These are phyloP conservation scores for Thinocorus orbignyianus DNA, from an alignment of 2,113 vertebrate species.

Conservation along the genomic window DNA sequence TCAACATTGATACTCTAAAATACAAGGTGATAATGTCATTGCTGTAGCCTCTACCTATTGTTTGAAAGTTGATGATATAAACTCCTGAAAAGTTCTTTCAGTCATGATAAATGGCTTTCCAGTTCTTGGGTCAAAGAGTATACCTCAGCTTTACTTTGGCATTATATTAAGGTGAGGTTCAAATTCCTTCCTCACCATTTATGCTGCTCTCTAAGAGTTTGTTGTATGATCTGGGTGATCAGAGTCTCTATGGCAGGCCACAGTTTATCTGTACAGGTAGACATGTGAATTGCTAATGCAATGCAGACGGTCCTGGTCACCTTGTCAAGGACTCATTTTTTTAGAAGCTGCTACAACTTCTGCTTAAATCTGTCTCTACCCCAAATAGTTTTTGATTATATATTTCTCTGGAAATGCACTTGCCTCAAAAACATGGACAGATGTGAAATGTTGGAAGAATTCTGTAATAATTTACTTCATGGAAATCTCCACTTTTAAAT, in stretches of 20 bases:
- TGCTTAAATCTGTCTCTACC: background rate
- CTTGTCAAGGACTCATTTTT: background rate
- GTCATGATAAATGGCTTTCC: background rate
- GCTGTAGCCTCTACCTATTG: background rate
- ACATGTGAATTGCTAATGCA: background rate
- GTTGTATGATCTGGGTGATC: background rate
- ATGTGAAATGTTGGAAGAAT: background rate
- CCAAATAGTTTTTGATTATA: background rate
- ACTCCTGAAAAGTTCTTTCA: background rate
- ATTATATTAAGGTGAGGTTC: background rate
- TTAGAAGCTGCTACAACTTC: background rate
- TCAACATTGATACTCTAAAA: background rate
- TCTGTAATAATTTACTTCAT: background rate
- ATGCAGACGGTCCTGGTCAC: background rate
- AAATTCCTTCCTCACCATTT: background rate
- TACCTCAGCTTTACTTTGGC: background rate
- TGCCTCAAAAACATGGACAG: background rate
- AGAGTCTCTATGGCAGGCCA: background rate
- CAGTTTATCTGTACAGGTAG: background rate
- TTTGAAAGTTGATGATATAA: background rate
- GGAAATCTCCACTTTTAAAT: background rate
- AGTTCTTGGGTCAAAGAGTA: background rate
- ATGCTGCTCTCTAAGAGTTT: background rate
- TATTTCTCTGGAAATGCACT: background rate
- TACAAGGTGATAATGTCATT: background rate